Evolutionary conservation across 2,888 invertebrate species (phyloP), one percentile per base, ranked within the genome.

Genomic region (Lasius fuliginosus): DNA sequence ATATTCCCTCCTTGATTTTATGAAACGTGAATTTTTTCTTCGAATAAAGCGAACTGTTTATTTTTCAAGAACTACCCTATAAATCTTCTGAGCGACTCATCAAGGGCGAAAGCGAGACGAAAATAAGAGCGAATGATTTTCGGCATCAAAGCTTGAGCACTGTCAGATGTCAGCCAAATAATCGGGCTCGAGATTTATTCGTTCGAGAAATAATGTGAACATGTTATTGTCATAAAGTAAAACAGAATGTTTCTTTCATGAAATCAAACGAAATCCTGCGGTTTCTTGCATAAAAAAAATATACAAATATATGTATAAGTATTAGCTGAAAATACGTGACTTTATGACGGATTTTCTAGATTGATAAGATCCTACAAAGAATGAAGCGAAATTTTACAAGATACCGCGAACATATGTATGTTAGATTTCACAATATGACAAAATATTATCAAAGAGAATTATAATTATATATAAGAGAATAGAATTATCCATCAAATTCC

Each of bases 381-480:
- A 12, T 15, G 1, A 64, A 49, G 18, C 1, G 15, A n/a, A 42
- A 23, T 30, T 36, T 65, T 23, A 11, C 46, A 53, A n/a, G n/a
- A 49, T 49, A 49, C 6, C 8, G 49, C 1, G 6, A 9, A 46
- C 8, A 30, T 4, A n/a, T n/a, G 0, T 30, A 23, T 23, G 15
- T 23, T n/a, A 23, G 5, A 56, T 56, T 23, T n/a, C 33, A 53
- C 15, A 18, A 15, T 15, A 15, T 36, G 33, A 9, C 56, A 23
- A 23, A 56, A 27, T 46, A 62, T 46, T 42, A 27, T 62, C n/a
- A 33, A 75, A 64, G 23, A 65, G 46, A 23, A 11, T 12, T 11
- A 12, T 64, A 75, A 75, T 75, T 46, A n/a, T 8, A n/a, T n/a
- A n/a, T 49, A 56, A 36, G 36, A 64, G 11, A 30, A 15, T 42